Percentiles rank a stretch among this genome's conserved stretches.
Evolutionary conservation across 2,797 vertebrate species (phyloP).

Genomic region (Clarias platycephalus): DNA sequence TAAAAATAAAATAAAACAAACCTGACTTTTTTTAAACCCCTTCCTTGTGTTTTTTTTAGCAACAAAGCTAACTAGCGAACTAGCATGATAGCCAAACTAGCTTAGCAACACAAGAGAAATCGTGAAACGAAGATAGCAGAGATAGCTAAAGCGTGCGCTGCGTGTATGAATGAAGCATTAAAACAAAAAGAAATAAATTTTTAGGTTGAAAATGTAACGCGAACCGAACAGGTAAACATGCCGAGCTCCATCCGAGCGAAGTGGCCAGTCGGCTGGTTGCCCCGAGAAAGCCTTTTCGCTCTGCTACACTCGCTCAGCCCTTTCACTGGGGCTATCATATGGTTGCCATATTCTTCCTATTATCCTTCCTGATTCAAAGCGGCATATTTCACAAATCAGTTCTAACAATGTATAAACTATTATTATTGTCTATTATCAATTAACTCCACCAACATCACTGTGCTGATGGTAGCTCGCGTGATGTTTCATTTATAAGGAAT

Average conservation of each 20-base stretch:
- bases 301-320: conserved; percentile 53
- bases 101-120: conserved; percentile 45
- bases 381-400: accelerated
- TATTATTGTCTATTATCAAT: accelerated
- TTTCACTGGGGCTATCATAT: conserved; percentile 40
- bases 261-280: conserved; percentile 37
- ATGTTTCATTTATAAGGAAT: no score
- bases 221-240: conserved; percentile 26
- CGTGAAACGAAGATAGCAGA: background rate
- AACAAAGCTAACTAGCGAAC: conserved; percentile 51
- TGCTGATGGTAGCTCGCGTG: accelerated
- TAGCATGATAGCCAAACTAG: conserved; percentile 53
- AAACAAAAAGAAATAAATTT: background rate
- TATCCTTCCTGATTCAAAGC: accelerated
- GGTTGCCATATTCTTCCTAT: background rate
- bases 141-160: conserved; percentile 13
- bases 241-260: conserved; percentile 53
- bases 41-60: conserved; percentile 32
- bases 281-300: conserved; percentile 39
- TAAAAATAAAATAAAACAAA: background rate
- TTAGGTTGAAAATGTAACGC: conserved; percentile 32
- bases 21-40: background rate
- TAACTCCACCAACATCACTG: accelerated
- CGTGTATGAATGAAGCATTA: background rate
- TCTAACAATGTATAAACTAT: no score